These are phyloP conservation scores for Ips nitidus DNA, from an alignment of 1,140 invertebrate species.

Conservation along the genomic window DNA sequence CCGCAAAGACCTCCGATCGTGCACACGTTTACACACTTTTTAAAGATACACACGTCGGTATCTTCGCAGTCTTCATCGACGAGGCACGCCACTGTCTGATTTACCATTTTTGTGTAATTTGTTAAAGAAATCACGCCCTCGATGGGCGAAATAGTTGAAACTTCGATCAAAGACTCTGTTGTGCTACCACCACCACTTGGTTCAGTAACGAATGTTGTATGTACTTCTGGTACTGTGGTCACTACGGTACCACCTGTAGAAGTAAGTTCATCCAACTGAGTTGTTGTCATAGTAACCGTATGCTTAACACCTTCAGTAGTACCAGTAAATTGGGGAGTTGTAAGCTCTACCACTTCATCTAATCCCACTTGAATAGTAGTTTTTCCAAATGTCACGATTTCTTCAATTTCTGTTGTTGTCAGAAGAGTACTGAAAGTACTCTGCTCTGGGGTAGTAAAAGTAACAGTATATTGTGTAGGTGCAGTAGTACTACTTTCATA, in stretches of 20 bases:
- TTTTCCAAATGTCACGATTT: slow-evolving; percentile 24
- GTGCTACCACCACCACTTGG: not conserved
- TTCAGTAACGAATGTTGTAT: not conserved
- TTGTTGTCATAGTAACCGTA: slow-evolving; percentile 18
- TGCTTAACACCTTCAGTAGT: slow-evolving; percentile 19
- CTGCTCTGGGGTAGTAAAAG: slow-evolving; percentile 18
- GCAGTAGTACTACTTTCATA: not conserved
- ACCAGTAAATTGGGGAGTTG: slow-evolving; percentile 15
- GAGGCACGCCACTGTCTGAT: slow-evolving; percentile 27
- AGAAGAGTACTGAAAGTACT: slow-evolving; percentile 28
- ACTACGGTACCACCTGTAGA: slow-evolving; percentile 19
- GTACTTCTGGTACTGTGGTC: not conserved
- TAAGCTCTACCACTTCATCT: slow-evolving; percentile 25
- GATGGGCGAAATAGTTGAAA: slow-evolving; percentile 15
- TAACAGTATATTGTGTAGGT: slow-evolving; percentile 4
- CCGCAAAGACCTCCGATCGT: slow-evolving; percentile 64
- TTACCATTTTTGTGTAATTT: slow-evolving; percentile 27
- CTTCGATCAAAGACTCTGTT: not conserved
- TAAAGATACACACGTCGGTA: slow-evolving; percentile 65
- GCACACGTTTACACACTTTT: slow-evolving; percentile 75
- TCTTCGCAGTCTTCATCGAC: slow-evolving; percentile 67
- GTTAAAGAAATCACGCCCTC: slow-evolving; percentile 21
- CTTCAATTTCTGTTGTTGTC: slow-evolving; percentile 19
- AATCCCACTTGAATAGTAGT: slow-evolving; percentile 22
- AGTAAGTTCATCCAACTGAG: slow-evolving; percentile 27